phyloP scores from a whole-genome alignment of 2,888 invertebrate species.

The Tetranychus truncatus region DNA sequence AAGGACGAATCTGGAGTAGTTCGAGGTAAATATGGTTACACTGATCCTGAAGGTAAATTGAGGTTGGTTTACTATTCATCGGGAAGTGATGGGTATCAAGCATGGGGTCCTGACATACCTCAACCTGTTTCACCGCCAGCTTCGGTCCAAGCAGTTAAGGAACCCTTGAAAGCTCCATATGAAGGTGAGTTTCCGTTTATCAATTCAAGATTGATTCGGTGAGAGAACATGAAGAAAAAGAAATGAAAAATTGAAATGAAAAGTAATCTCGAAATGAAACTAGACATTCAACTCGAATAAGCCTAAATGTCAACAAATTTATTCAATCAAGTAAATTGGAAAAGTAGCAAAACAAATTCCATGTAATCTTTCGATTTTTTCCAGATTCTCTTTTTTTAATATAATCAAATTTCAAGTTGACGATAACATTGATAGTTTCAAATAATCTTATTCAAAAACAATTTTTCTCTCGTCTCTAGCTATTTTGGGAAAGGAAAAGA shows the following conservation, averaged over 20 bases:
- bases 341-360: no score
- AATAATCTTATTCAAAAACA: no score
- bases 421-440: no score
- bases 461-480: no score
- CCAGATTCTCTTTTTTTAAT: no score
- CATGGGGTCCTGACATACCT: conserved; percentile 3
- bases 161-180: not conserved
- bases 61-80: conserved; percentile 19
- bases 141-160: not conserved
- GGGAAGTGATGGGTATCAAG: conserved; percentile 11
- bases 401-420: no score
- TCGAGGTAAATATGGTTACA: conserved; percentile 26
- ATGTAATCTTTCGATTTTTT: no score
- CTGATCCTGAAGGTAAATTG: conserved; percentile 25
- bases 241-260: no score
- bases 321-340: no score
- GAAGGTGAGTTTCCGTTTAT: not conserved
- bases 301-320: not conserved
- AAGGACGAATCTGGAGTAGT: conserved; percentile 24
- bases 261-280: not conserved
- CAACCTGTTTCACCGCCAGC: not conserved
- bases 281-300: not conserved
- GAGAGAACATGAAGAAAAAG: no score
- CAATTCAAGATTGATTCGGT: not conserved
- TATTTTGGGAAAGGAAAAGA: no score